phyloP scores from a whole-genome alignment of 2,888 invertebrate species.

The Uloborus plumipes region DNA sequence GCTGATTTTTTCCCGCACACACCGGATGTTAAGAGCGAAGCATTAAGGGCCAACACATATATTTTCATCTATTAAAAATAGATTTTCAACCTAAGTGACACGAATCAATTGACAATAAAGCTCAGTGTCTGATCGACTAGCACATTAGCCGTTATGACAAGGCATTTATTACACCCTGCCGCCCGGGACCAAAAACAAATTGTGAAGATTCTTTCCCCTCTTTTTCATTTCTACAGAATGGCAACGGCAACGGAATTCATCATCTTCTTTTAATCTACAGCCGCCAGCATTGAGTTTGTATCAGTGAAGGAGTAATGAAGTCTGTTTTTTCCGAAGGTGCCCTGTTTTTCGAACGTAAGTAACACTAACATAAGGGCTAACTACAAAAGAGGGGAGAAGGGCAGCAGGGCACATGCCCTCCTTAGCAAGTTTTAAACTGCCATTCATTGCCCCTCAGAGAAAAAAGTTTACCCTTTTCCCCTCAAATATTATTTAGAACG shows the following conservation, averaged over 20 bases:
- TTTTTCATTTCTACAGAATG: no score
- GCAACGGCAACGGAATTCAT: conserved; percentile 5
- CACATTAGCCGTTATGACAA: conserved; percentile 62
- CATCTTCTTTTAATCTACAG: neutral
- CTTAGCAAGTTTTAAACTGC: no score
- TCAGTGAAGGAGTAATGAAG: no score
- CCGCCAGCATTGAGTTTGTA: no score
- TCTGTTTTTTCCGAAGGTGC: no score
- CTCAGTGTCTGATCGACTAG: conserved; percentile 50
- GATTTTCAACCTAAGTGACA: conserved; percentile 60
- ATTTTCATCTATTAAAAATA: conserved; percentile 63
- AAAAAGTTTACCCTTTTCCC: no score
- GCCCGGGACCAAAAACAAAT: conserved; percentile 38
- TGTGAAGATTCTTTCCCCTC: conserved; percentile 4
- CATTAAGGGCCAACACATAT: conserved; percentile 56
- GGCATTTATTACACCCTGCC: conserved; percentile 48
- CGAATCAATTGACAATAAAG: conserved; percentile 62
- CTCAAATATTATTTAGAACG: no score
- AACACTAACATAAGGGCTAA: no score
- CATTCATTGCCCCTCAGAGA: no score
- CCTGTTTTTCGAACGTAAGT: no score
- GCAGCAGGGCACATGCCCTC: no score
- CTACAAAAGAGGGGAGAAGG: no score
- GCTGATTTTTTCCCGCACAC: conserved; percentile 12
- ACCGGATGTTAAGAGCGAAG: conserved; percentile 19